Percentiles rank a stretch among this genome's conserved stretches.
phyloP scores from a whole-genome alignment of 92 coral and sea anemone genomes.

The Blastomussa wellsi region DNA sequence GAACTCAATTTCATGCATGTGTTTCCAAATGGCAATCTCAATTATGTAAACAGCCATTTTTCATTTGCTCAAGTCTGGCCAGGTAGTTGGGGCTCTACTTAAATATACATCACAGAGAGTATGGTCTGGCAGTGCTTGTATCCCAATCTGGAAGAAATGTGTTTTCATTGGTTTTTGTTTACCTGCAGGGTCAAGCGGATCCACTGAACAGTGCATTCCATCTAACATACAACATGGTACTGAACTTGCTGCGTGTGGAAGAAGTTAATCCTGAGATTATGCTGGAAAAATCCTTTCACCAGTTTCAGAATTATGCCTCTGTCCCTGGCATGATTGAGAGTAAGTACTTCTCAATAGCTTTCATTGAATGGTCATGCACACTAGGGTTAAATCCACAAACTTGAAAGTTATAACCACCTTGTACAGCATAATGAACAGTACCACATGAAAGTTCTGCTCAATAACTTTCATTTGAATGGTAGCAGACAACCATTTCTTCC shows the following conservation, averaged over 20 bases:
- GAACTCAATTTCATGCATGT: too few species aligned
- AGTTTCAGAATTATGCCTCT: slow-evolving; percentile 95
- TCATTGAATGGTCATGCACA: not conserved
- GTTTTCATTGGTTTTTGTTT: not conserved
- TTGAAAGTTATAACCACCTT: not conserved
- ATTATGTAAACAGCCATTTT: too few species aligned
- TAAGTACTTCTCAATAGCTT: slow-evolving; percentile 41
- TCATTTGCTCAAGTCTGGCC: too few species aligned
- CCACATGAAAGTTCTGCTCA: not conserved
- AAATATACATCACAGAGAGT: not conserved
- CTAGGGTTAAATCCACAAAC: not conserved
- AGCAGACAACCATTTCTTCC: too few species aligned
- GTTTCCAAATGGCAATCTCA: too few species aligned
- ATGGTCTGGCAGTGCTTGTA: not conserved
- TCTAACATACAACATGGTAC: slow-evolving; percentile 96
- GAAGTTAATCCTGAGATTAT: slow-evolving; percentile 99
- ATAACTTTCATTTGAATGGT: not conserved
- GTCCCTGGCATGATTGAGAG: slow-evolving; percentile 93
- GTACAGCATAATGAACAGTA: not conserved
- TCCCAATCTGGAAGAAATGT: not conserved
- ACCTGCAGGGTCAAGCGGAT: slow-evolving; percentile 83
- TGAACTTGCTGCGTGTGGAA: slow-evolving; percentile 93
- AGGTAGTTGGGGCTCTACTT: too few species aligned
- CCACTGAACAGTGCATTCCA: slow-evolving; percentile 98
- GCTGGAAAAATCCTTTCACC: slow-evolving; percentile 94